These are phyloP conservation scores for Macaria notata DNA, from an alignment of 2,888 invertebrate species.

Conservation along the genomic window DNA sequence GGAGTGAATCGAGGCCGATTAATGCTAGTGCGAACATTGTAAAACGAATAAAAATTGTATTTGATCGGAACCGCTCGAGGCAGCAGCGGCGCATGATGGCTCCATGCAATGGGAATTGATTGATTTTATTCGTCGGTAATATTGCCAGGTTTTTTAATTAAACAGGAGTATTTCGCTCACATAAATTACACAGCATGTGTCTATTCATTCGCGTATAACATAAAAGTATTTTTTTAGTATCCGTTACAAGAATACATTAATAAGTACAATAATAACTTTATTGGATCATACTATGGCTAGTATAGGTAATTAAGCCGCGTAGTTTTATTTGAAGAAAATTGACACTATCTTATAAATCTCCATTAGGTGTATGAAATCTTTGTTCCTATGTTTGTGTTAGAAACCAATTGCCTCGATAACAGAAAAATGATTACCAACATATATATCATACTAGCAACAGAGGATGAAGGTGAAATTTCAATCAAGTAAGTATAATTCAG, in stretches of 20 bases:
- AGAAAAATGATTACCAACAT: no score
- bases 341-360: no score
- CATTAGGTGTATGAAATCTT: no score
- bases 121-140: slow-evolving; percentile 44
- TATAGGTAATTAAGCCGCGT: no score
- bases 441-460: no score
- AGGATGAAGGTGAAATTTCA: no score
- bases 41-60: slow-evolving; percentile 43
- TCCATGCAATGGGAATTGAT: slow-evolving; percentile 42
- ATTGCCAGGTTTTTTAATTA: slow-evolving; percentile 45
- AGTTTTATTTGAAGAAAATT: no score
- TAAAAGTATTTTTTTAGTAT: not conserved
- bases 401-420: no score
- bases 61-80: slow-evolving; percentile 37
- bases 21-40: slow-evolving; percentile 41
- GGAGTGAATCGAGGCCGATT: slow-evolving; percentile 40
- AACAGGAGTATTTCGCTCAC: slow-evolving; percentile 23
- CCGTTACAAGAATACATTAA: not conserved
- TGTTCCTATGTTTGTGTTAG: no score
- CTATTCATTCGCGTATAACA: not conserved
- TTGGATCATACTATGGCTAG: no score
- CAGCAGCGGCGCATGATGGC: slow-evolving; percentile 40
- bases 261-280: no score
- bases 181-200: not conserved
- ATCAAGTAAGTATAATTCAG: no score